Base-by-base conservation (phyloP, 2,797 vertebrate genomes). In the Selene dorsalis region DNA sequence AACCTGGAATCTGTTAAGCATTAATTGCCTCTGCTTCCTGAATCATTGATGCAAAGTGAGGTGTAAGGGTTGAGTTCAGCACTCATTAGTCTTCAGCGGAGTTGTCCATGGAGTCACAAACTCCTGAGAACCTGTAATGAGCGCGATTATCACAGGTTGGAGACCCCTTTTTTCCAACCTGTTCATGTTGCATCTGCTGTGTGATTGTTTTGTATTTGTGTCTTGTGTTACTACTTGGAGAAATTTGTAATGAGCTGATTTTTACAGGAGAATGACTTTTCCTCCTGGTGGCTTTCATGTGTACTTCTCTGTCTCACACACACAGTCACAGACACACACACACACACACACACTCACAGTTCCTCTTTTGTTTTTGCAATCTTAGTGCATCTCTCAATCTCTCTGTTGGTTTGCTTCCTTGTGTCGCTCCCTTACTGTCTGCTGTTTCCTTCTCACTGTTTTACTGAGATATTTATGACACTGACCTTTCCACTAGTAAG, bases 41-140 rank as follows among this genome's bases (percentile, higher is more conserved):
- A 92, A 92, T 93, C 91, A 92, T 93, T 93, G 88, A 93, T 94
- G 83, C 79, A 82, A 92, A 87, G 82, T 89, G 85, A 88, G 84
- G 84, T 87, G 87, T 89, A 85, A 85, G 86, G 83, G 75, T 89
- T 73, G 77, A 80, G 70, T 88, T 87, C 83, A 84, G 73, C 73
- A n/a, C 85, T 93, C 88, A 93, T 93, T 93, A 93, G 84, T 86
- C 83, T 89, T 89, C 75, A 84, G 81, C 79, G 52, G 83, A 80
- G 82, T 67, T 84, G 76, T 89, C 80, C 74, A 59, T 20, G 4
- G 87, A 88, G 87, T 86, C 79, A 7, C 66, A 75, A 86, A 86
- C 88, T 84, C 82, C 10, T 10, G 70, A 83, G 89, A 82, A 77
- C 84, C 77, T 86, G 53, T 91, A 92, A 93, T 86, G 84, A 89